A percentile compares a stretch with the other conserved stretches of the same genome.
These are phyloP conservation scores for Amphimallon solstitiale DNA, from an alignment of 2,888 invertebrate genomes.

Conservation along the genomic window DNA sequence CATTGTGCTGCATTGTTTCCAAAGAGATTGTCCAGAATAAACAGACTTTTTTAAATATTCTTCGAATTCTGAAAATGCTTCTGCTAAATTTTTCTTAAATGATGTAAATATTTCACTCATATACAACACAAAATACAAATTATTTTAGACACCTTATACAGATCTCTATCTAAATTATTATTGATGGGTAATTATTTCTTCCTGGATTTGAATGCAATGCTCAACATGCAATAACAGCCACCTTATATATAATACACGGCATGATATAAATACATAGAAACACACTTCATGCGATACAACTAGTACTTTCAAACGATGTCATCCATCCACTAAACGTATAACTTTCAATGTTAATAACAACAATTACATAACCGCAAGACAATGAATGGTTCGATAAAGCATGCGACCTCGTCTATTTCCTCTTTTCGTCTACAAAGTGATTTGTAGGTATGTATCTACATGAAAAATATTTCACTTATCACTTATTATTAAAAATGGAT, in stretches of 20 bases:
- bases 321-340: not conserved
- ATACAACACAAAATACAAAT: too few relatives aligned
- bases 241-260: too few relatives aligned
- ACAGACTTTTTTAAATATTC: too few relatives aligned
- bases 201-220: not conserved
- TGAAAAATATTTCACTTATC: not conserved
- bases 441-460: not conserved
- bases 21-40: too few relatives aligned
- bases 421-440: not conserved
- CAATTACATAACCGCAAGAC: constrained; percentile 14
- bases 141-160: too few relatives aligned
- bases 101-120: too few relatives aligned
- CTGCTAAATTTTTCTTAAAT: too few relatives aligned
- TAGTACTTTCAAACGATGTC: not conserved
- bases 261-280: too few relatives aligned
- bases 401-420: constrained; percentile 11
- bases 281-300: not conserved
- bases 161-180: not conserved
- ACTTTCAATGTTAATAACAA: constrained; percentile 16
- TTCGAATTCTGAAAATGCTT: too few relatives aligned
- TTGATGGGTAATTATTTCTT: not conserved
- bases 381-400: not conserved
- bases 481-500: not conserved
- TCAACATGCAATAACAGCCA: not conserved
- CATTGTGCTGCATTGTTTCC: too few relatives aligned